phyloP scores from a whole-genome alignment of 2,113 vertebrate species.

The Xiphophorus maculatus region DNA sequence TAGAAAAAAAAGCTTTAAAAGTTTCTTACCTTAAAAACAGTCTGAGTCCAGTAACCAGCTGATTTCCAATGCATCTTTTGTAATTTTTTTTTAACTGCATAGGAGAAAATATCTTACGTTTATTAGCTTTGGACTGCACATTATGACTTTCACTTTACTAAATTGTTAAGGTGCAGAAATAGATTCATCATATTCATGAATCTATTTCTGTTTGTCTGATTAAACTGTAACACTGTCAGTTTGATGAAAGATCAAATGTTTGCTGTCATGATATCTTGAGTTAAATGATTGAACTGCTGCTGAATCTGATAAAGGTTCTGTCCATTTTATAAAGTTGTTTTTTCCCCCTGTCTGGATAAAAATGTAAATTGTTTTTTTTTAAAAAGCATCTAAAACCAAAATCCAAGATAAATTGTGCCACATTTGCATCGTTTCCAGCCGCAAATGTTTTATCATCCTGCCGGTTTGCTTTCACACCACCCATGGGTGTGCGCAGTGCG shows the following conservation, averaged over 20 bases:
- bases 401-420: background rate
- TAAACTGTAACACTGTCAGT: background rate
- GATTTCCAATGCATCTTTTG: too few species aligned
- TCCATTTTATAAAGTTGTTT: too few species aligned
- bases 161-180: too few species aligned
- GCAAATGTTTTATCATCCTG: background rate
- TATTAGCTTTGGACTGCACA: too few species aligned
- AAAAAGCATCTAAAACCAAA: background rate
- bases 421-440: background rate
- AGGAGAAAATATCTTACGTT: too few species aligned
- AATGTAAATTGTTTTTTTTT: background rate
- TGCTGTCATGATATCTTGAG: background rate
- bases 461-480: conserved; percentile 16
- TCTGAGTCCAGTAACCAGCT: too few species aligned
- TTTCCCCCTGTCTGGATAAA: background rate
- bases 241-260: background rate
- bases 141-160: too few species aligned
- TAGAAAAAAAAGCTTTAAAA: too few species aligned
- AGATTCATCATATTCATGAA: too few species aligned
- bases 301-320: too few species aligned
- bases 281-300: background rate
- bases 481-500: conserved; percentile 51
- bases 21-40: too few species aligned
- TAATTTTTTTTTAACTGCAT: too few species aligned
- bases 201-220: background rate